A percentile compares a stretch with the other conserved stretches of the same genome.
Evolutionary conservation across 2,797 vertebrate genomes (phyloP).

Genomic region (Sebastes minor): DNA sequence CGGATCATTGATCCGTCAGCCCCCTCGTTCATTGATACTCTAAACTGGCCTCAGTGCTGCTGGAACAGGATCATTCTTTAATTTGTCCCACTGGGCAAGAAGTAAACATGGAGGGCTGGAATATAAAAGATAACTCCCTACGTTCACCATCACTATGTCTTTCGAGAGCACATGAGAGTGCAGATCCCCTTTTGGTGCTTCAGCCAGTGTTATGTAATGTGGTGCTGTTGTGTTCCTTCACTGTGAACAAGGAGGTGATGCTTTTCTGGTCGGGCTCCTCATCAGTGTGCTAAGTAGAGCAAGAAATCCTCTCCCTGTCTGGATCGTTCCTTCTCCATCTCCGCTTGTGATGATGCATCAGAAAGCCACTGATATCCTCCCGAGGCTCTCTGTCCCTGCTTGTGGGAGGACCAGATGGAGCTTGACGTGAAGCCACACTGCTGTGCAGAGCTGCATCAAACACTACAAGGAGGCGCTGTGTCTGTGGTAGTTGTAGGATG

Average conservation of each 20-base stretch:
- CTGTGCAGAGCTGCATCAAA: constrained; percentile 40
- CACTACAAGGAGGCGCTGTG: constrained; percentile 22
- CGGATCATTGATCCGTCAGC: constrained; percentile 28
- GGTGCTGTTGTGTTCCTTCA: constrained; percentile 27
- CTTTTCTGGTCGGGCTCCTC: constrained; percentile 29
- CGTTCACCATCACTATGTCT: not conserved
- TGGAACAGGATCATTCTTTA: constrained; percentile 18
- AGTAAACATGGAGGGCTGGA: not conserved
- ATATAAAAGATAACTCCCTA: not conserved
- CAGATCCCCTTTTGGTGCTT: constrained; percentile 39
- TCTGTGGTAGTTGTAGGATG: not conserved
- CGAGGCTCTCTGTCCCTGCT: constrained; percentile 45
- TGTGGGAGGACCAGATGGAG: constrained; percentile 68
- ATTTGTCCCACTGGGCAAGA: constrained; percentile 26
- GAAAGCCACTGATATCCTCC: constrained; percentile 45
- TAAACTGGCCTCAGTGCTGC: not conserved
- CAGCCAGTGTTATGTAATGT: constrained; percentile 57
- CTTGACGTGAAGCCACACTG: constrained; percentile 35
- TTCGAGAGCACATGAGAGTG: constrained; percentile 14
- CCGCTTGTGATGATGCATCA: constrained; percentile 36
- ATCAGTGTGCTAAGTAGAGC: constrained; percentile 61
- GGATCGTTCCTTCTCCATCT: constrained; percentile 16
- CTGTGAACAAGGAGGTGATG: constrained; percentile 49
- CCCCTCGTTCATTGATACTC: not conserved
- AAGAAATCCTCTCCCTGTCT: constrained; percentile 55